Evolutionary conservation across 2,888 invertebrate genomes (phyloP), one percentile per base, ranked within the genome.

Genomic region (Drosophila pseudotakahashii): DNA sequence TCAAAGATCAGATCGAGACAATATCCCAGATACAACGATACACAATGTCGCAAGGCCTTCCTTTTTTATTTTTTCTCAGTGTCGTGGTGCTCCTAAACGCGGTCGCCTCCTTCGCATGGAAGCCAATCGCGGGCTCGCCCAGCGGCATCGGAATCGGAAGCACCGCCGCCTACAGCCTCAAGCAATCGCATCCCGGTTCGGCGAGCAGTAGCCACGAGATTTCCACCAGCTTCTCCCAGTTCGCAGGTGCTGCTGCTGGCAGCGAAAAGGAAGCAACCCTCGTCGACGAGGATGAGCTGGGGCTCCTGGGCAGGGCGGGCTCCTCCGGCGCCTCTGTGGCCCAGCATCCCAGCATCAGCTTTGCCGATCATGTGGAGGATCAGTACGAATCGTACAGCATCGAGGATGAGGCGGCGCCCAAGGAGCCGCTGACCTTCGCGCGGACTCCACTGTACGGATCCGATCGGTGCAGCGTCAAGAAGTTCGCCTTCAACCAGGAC

Each of bases 401-500:
- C 11, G 82, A 85, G 48, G 85, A 81, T 13, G 47, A 54, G 2
- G 6, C 26, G 26, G 26, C 14, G 0, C 47, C 54, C 4, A 75
- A 74, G 14, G 73, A 73, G 13, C 48, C 76, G 7, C 11, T 78
- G 1, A 76, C 69, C 16, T 76, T 83, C 23, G 23, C 88, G 0
- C 75, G 79, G 2, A 32, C 78, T 0, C 75, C 78, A 2, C 55
- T 77, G 1, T 84, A 76, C 26, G 73, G 59, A 10, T 45, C 84
- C 13, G 94, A 95, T 79, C 92, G 93, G 2, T 96, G 96, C 90
- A 93, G 95, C 69, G 93, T 95, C 7, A 95, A 95, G 91, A 96
- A 96, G 88, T 94, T 94, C 30, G 92, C 93, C 9, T 95, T 96
- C 77, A 94, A 94, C 81, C 95, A 95, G 85, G 95, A 95, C 73